Percentiles rank a stretch among this genome's conserved stretches.
phyloP scores from a whole-genome alignment of 2,797 vertebrate species.

The Xiphophorus birchmanni region DNA sequence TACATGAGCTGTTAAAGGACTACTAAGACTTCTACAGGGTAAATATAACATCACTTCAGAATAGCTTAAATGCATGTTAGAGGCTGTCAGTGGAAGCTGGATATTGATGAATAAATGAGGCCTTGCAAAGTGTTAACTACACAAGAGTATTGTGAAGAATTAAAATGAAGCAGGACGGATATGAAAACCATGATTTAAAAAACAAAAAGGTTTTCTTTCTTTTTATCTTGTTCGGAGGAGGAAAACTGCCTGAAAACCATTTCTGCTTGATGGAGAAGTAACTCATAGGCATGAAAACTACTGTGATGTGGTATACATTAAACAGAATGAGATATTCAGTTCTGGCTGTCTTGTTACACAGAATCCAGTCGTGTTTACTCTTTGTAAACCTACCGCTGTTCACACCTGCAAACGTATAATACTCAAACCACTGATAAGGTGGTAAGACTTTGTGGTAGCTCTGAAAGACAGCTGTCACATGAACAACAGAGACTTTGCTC shows the following conservation, averaged over 20 bases:
- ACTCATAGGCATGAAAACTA: neutral
- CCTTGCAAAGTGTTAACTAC: neutral
- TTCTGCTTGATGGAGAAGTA: neutral
- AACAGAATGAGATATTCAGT: neutral
- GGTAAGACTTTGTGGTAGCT: neutral
- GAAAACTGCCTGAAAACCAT: neutral
- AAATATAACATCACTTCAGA: neutral
- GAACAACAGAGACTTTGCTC: neutral
- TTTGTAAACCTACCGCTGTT: neutral
- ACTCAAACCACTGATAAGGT: neutral
- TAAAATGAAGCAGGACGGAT: neutral
- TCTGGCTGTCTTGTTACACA: neutral
- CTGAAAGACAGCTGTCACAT: neutral
- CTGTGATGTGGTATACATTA: neutral
- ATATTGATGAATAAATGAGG: conserved; percentile 22
- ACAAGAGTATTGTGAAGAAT: neutral
- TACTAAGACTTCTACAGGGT: neutral
- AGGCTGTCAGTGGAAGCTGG: conserved; percentile 16
- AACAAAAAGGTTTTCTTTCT: neutral
- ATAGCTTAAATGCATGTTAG: neutral
- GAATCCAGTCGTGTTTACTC: neutral
- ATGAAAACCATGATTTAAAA: neutral
- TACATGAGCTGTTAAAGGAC: conserved; percentile 3
- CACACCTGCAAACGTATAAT: neutral
- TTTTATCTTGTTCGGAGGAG: neutral